These are phyloP conservation scores for Zygaena filipendulae DNA, from an alignment of 2,888 invertebrate species.

Conservation along the genomic window DNA sequence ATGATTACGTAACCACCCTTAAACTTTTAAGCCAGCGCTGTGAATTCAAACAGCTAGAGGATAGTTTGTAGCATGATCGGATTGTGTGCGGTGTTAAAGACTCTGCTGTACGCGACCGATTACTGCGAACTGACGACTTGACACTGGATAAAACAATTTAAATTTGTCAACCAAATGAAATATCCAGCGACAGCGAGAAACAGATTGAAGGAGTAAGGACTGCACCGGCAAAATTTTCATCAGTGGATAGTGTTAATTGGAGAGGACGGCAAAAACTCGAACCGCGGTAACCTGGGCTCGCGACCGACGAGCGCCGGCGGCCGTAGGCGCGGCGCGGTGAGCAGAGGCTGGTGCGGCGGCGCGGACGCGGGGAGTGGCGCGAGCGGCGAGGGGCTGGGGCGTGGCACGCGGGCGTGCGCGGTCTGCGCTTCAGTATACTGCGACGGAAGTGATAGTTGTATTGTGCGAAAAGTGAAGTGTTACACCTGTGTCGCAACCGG, in stretches of 20 bases:
- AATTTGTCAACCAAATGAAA: conserved; percentile 12
- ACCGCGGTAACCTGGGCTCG: not conserved
- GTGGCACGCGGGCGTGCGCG: conserved; percentile 5
- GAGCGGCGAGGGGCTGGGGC: conserved; percentile 1
- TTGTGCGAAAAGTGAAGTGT: too few relatives aligned
- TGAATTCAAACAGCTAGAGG: conserved; percentile 13
- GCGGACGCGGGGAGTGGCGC: too few relatives aligned
- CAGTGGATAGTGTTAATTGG: not conserved
- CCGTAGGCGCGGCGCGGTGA: not conserved
- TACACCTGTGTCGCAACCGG: too few relatives aligned
- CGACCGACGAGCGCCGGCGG: conserved; percentile 1
- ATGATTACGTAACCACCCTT: conserved; percentile 18
- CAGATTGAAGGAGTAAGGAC: conserved; percentile 1
- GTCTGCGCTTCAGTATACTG: too few relatives aligned
- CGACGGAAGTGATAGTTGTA: too few relatives aligned
- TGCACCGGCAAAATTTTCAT: too few relatives aligned
- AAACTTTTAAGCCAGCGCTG: conserved; percentile 15
- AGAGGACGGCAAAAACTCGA: not conserved
- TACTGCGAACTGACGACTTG: conserved; percentile 10
- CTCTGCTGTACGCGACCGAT: conserved; percentile 9
- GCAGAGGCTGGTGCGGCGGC: too few relatives aligned
- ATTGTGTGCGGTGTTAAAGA: too few relatives aligned
- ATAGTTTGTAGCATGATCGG: conserved; percentile 13
- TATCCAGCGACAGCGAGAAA: conserved; percentile 8
- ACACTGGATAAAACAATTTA: conserved; percentile 10